A percentile compares a stretch with the other conserved stretches of the same genome.
Conservation (phyloP, 2,888 invertebrate species). For the Cephus pygmeus region DNA sequence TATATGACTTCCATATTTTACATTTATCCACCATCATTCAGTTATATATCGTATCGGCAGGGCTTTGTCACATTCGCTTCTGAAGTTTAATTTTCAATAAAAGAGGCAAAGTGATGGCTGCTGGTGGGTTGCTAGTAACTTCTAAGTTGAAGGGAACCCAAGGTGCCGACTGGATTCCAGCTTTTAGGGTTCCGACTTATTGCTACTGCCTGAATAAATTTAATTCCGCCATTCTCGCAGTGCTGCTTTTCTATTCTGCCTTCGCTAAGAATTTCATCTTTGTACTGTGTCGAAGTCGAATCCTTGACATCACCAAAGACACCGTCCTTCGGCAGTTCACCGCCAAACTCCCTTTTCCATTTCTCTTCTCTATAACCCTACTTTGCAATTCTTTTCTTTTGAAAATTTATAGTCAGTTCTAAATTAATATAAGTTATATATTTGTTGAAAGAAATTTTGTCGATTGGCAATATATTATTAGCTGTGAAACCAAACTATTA, state of each 20-base stretch:
- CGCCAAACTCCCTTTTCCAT: neutral
- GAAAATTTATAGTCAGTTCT: neutral
- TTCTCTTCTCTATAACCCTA: neutral
- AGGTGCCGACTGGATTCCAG: conserved; percentile 46
- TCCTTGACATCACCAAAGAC: conserved; percentile 36
- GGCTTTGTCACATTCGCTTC: neutral
- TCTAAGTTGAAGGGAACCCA: neutral
- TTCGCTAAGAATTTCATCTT: conserved; percentile 56
- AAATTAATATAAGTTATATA: neutral
- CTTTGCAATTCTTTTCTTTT: neutral
- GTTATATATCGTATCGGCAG: neutral
- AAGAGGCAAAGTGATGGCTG: neutral
- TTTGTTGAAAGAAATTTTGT: no score
- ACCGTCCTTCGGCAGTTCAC: conserved; percentile 14
- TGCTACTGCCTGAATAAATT: conserved; percentile 63
- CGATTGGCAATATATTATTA: no score
- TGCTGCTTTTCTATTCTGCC: conserved; percentile 41
- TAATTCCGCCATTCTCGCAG: conserved; percentile 55
- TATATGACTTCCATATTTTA: neutral
- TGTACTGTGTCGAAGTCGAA: conserved; percentile 36
- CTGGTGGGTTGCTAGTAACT: neutral
- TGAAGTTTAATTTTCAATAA: neutral
- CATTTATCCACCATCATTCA: neutral
- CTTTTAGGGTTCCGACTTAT: conserved; percentile 60
- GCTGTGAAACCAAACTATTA: no score